phyloP scores from a whole-genome alignment of 2,797 vertebrate genomes.

The Pagetopsis macropterus region DNA sequence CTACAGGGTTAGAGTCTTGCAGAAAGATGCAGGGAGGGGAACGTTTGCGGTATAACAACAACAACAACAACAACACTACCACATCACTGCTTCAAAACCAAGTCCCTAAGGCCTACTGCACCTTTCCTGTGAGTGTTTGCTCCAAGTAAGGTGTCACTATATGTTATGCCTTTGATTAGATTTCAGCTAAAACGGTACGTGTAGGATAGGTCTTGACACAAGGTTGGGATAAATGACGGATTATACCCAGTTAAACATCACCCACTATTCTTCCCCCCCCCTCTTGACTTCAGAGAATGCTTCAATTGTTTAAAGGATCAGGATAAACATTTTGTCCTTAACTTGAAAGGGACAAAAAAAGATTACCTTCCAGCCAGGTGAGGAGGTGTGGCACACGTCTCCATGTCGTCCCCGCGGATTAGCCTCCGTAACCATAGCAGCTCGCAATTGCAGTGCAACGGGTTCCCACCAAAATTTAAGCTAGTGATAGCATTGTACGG shows the following conservation, averaged over 20 bases:
- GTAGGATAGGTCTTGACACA: conserved; percentile 3
- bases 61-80: not conserved
- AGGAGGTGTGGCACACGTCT: conserved; percentile 90
- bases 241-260: not conserved
- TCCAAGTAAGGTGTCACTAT: conserved; percentile 33
- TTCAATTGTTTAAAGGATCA: not conserved
- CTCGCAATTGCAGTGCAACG: conserved; percentile 94
- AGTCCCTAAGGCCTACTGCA: not conserved
- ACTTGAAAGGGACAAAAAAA: accelerated
- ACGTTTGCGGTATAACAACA: conserved; percentile 3
- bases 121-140: conserved; percentile 26
- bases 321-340: not conserved
- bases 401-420: conserved; percentile 90
- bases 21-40: not conserved
- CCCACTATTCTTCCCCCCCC: not conserved
- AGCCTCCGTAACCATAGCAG: conserved; percentile 92
- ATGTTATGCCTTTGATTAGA: conserved; percentile 24
- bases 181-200: conserved; percentile 19
- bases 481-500: conserved; percentile 87
- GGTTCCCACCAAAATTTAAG: conserved; percentile 92
- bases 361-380: conserved; percentile 85
- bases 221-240: not conserved
- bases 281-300: not conserved
- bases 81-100: conserved; percentile 1
- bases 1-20: conserved; percentile 6